Base-by-base conservation (phyloP, 2,888 invertebrate species). In the Aplocera efformata region DNA sequence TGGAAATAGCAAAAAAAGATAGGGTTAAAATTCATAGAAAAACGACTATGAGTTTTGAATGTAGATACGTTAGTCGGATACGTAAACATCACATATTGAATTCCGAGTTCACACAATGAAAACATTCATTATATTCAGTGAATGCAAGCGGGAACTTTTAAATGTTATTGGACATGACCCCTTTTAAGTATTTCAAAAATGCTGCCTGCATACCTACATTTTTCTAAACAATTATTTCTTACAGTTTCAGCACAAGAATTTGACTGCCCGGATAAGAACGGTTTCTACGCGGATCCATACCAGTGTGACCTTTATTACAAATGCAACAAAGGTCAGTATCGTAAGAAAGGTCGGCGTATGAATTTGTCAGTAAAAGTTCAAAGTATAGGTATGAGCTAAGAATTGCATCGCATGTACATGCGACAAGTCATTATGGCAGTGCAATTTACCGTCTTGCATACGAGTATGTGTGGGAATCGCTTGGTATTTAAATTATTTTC, bases 291-390 rank as follows among this genome's bases (percentile, higher is more conserved):
- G 3, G 94, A 95, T 72, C 88, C 89, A 1, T 90, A 91, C 63
- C 94, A 94, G 73, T 95, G 95, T 70, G 95, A 95, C 79, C 90
- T 94, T 49, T 95, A 94, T 74, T 94, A 93, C 78, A 90, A 91
- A 61, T 94, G 94, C 81, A 81, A 82, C 40, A 91, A 91, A 75
- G 92, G 89, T 89, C 65, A 83, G 86, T 86, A 79, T 60, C 61
- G 60, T 61, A 55, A 45, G 32, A 72, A 72, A 80, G 72, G 74
- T 75, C 60, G 42, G 20, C 32, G 8, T 20, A 17, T 32, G 45
- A 49, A 48, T 49, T 35, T 33, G 35, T 32, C 13, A 17, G 13
- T 37, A 27, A 29, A 42, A 39, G 34, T 38, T 41, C 39, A 29
- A 28, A 34, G 32, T 29, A 35, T 30, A 39, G 30, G 33, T 33